phyloP scores from a whole-genome alignment of 1,140 invertebrate genomes.

The Drosophila tristis region DNA sequence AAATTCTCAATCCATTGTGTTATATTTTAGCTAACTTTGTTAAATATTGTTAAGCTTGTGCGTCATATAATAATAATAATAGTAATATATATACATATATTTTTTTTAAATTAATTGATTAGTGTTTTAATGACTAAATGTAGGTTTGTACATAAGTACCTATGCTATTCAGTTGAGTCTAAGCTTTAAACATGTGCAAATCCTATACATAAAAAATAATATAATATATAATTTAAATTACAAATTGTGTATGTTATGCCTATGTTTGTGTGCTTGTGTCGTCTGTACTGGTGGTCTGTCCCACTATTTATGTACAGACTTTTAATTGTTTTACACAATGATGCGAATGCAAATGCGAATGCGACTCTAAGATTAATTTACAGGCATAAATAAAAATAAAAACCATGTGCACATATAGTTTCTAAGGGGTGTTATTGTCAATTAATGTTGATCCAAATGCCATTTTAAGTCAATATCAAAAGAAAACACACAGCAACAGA shows the following conservation, averaged over 20 bases:
- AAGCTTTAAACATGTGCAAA: too few relatives aligned
- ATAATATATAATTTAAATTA: too few relatives aligned
- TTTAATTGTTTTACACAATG: slow-evolving; percentile 10
- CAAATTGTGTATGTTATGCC: too few relatives aligned
- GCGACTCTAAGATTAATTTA: slow-evolving; percentile 18
- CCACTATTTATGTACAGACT: not conserved
- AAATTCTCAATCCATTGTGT: slow-evolving; percentile 67
- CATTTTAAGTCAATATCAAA: slow-evolving; percentile 46
- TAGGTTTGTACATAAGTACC: too few relatives aligned
- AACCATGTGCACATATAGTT: slow-evolving; percentile 56
- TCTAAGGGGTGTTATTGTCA: slow-evolving; percentile 44
- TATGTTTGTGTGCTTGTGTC: too few relatives aligned
- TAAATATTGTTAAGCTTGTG: slow-evolving; percentile 73
- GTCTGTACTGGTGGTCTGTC: too few relatives aligned
- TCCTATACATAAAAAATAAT: too few relatives aligned
- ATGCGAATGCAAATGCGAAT: not conserved
- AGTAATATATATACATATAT: slow-evolving; percentile 9
- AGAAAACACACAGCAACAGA: slow-evolving; percentile 8
- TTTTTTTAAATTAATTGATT: too few relatives aligned
- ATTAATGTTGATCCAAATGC: slow-evolving; percentile 55
- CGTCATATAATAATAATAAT: slow-evolving; percentile 25
- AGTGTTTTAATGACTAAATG: too few relatives aligned
- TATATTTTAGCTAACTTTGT: slow-evolving; percentile 68
- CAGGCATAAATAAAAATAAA: not conserved
- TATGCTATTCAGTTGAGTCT: too few relatives aligned